These are phyloP conservation scores for Campoplex capitator DNA, from an alignment of 2,888 invertebrate genomes.

Conservation along the genomic window DNA sequence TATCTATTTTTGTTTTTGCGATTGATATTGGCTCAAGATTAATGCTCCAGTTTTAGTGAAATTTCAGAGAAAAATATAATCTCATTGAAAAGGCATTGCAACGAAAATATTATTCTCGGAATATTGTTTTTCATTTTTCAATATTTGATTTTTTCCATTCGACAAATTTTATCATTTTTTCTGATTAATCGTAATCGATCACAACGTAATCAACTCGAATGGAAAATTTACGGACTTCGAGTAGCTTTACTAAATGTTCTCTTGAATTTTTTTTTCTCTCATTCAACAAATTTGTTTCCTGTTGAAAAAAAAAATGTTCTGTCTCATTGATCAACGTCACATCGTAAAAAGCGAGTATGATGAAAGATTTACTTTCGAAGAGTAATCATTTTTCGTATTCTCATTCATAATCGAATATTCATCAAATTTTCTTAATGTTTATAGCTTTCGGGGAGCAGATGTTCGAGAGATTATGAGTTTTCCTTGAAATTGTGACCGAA, in stretches of 20 bases:
- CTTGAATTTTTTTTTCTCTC: not conserved
- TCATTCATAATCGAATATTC: not conserved
- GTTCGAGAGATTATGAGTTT: not conserved
- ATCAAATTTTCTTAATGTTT: slow-evolving; percentile 2
- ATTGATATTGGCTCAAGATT: not conserved
- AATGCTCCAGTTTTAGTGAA: not conserved
- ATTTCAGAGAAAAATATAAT: not conserved
- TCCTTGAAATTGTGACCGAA: not conserved
- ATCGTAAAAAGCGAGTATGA: not conserved
- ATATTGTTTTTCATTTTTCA: not conserved
- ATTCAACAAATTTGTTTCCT: not conserved
- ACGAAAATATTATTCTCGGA: not conserved
- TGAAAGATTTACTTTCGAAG: not conserved
- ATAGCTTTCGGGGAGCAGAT: not conserved
- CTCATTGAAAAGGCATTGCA: not conserved
- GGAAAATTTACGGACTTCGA: no score
- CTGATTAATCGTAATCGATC: no score
- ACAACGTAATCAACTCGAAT: no score
- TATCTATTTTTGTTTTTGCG: not conserved
- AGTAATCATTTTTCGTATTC: not conserved
- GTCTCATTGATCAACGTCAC: not conserved
- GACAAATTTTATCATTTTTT: no score
- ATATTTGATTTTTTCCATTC: no score
- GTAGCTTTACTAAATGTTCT: no score
- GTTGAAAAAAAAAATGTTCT: not conserved